These are phyloP conservation scores for Hirudinaria manillensis DNA, from an alignment of 2,888 invertebrate genomes.

Conservation along the genomic window DNA sequence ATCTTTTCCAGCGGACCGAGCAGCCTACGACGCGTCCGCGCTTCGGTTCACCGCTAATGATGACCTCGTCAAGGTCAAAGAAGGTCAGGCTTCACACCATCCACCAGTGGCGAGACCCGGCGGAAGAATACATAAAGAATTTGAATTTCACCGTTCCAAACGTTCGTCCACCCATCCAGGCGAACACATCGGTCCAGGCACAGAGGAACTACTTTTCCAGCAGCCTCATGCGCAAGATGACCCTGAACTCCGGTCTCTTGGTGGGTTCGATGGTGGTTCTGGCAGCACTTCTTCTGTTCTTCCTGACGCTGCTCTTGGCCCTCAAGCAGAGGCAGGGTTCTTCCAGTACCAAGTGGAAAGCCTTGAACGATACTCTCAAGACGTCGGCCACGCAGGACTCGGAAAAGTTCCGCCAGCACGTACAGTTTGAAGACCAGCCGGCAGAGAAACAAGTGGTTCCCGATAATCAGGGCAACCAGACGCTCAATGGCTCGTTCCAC, in stretches of 20 bases:
- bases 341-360: background rate
- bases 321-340: constrained; percentile 5
- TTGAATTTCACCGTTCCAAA: too few relatives aligned
- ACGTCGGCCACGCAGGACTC: background rate
- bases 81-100: too few relatives aligned
- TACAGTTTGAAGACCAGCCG: background rate
- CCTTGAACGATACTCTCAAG: background rate
- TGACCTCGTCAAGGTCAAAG: too few relatives aligned
- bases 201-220: too few relatives aligned
- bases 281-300: background rate
- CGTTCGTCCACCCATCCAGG: too few relatives aligned
- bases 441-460: too few relatives aligned
- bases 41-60: too few relatives aligned
- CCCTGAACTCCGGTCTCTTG: constrained; percentile 5
- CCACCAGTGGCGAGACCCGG: too few relatives aligned
- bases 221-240: constrained; percentile 1
- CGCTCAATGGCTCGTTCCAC: background rate
- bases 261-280: constrained; percentile 16
- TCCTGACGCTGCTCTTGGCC: background rate
- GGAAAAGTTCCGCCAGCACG: background rate
- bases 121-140: too few relatives aligned
- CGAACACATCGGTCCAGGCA: too few relatives aligned
- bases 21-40: too few relatives aligned
- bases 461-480: background rate
- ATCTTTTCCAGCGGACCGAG: too few relatives aligned